Base-by-base conservation (phyloP, 1,140 invertebrate species). In the Aphaenogaster rudis region DNA sequence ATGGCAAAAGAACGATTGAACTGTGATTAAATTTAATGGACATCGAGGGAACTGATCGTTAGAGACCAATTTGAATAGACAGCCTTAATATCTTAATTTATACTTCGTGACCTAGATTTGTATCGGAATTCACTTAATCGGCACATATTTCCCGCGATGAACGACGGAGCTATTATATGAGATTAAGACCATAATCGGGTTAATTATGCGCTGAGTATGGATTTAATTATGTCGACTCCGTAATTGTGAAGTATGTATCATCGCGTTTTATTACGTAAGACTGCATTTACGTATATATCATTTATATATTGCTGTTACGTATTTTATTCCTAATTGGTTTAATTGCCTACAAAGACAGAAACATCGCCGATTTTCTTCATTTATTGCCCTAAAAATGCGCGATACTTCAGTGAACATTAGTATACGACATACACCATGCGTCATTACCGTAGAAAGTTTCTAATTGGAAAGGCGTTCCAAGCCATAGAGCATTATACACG, bases 371-470 rank as follows among this genome's bases (percentile, higher is more conserved):
- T 45, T 59, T 57, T 13, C 15, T 59, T n/a, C 17, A 28, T 15
- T 54, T 71, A 21, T 54, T 52, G 21, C 11, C 2, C 8, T 63
- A 54, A 77, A 50, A 66, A n/a, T 52, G 4, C 36, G 39, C 21
- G 21, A 71, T 50, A 74, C 17, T 8, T 45, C 5, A 17, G n/a
- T 61, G 36, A 61, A 69, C 54, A 15, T 74, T 59, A 59, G 21
- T 69, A 21, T 36, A 57, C 13, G 39, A 82, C 33, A 63, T 61
- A 63, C 39, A 71, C 15, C 78, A 59, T 69, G 86, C 79, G 50
- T 88, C 88, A 86, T 89, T 88, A 88, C 36, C 45, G 67, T 89
- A 88, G 81, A 89, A 89, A 89, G 88, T 89, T 78, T 39, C 52
- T 63, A 61, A 61, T 85, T 87, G 86, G 78, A 85, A 89, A 89